These are phyloP conservation scores for Pipistrellus kuhlii DNA, from an alignment of 2,797 vertebrate genomes.

Conservation along the genomic window DNA sequence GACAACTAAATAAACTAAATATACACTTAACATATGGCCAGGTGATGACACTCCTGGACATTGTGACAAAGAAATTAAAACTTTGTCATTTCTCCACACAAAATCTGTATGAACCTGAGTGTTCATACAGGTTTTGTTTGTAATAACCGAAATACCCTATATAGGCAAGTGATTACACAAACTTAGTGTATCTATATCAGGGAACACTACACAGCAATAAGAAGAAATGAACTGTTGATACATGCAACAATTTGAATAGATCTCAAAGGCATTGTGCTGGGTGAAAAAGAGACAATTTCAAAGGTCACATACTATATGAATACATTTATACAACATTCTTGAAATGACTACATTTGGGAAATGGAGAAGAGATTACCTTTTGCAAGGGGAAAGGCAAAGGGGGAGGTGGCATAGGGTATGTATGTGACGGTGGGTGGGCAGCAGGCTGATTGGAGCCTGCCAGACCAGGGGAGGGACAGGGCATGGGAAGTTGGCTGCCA, in stretches of 20 bases:
- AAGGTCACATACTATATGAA: not conserved
- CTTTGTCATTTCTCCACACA: not conserved
- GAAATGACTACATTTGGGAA: not conserved
- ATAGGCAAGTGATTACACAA: not conserved
- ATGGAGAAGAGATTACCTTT: not conserved
- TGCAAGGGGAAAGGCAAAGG: not conserved
- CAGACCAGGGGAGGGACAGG: no score
- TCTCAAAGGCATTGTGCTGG: not conserved
- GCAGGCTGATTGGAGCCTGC: no score
- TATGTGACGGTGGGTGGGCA: not conserved
- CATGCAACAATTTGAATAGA: not conserved
- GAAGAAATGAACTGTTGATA: not conserved
- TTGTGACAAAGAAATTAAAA: constrained; percentile 20
- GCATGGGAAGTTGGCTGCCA: no score
- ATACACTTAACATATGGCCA: not conserved
- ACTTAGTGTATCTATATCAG: not conserved
- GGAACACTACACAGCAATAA: not conserved
- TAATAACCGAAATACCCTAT: not conserved
- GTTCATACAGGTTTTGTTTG: not conserved
- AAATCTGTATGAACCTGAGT: not conserved
- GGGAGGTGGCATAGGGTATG: not conserved
- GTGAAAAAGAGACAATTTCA: not conserved
- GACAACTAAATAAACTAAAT: not conserved
- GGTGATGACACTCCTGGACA: not conserved
- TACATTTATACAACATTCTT: not conserved